These are phyloP conservation scores for Dinocampus coccinellae DNA, from an alignment of 2,888 invertebrate species.

Conservation along the genomic window DNA sequence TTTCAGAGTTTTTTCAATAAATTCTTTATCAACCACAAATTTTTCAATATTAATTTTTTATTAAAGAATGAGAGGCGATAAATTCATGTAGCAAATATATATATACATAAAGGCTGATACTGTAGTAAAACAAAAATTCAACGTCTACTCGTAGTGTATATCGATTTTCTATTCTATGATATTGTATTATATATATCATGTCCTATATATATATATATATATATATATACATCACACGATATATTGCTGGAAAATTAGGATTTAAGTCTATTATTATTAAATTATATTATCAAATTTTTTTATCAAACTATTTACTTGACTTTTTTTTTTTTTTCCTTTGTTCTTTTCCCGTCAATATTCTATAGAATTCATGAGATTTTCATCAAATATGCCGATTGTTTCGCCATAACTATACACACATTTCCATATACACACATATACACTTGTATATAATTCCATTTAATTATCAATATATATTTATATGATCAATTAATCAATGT, in stretches of 20 bases:
- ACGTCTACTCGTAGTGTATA: neutral
- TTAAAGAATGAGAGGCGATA: neutral
- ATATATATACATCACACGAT: too few relatives aligned
- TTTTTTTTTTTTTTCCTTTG: too few relatives aligned
- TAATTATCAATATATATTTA: too few relatives aligned
- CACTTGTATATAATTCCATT: neutral
- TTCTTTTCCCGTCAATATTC: too few relatives aligned
- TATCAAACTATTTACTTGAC: too few relatives aligned
- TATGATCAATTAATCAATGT: too few relatives aligned
- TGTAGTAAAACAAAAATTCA: neutral
- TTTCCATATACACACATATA: neutral
- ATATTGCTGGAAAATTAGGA: neutral
- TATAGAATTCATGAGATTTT: neutral
- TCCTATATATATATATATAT: too few relatives aligned
- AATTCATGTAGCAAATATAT: neutral
- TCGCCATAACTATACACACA: neutral
- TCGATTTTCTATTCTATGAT: constrained; percentile 14
- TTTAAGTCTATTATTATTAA: constrained; percentile 13
- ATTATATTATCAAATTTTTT: neutral
- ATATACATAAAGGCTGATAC: neutral
- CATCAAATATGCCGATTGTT: neutral
- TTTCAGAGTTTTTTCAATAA: neutral
- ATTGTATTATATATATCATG: too few relatives aligned
- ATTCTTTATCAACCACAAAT: neutral
- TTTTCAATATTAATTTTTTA: constrained; percentile 2